Percentiles rank a stretch among this genome's conserved stretches.
Conservation (phyloP, 2,888 invertebrate species). For the Orchesellides sinensis region DNA sequence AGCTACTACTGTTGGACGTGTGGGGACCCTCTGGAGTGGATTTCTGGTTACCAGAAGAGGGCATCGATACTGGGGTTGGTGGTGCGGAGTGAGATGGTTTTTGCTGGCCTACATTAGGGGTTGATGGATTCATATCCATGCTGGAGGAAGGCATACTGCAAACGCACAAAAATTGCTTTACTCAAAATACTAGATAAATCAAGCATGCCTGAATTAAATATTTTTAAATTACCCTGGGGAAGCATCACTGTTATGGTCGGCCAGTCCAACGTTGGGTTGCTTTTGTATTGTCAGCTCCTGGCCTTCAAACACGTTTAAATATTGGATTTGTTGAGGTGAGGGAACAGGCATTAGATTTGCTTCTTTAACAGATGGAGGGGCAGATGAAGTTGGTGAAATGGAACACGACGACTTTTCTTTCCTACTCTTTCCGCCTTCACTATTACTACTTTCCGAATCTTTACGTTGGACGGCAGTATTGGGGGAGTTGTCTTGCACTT, state of each 20-base stretch:
- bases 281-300: slow-evolving; percentile 98
- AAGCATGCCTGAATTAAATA: not conserved
- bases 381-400: slow-evolving; percentile 75
- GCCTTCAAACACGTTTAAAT: slow-evolving; percentile 96
- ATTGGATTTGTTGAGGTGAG: slow-evolving; percentile 96
- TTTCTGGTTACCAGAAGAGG: slow-evolving; percentile 76
- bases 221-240: slow-evolving; percentile 72
- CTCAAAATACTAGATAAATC: not conserved
- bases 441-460: slow-evolving; percentile 76
- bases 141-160: slow-evolving; percentile 76
- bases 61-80: slow-evolving; percentile 79
- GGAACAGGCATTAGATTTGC: slow-evolving; percentile 97
- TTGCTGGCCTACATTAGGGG: slow-evolving; percentile 75
- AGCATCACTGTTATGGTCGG: slow-evolving; percentile 73
- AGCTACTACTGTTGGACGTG: slow-evolving; percentile 67
- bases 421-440: slow-evolving; percentile 75
- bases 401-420: slow-evolving; percentile 75
- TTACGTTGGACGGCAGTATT: slow-evolving; percentile 76
- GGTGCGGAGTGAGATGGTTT: slow-evolving; percentile 77
- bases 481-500: slow-evolving; percentile 64
- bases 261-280: slow-evolving; percentile 84
- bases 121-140: slow-evolving; percentile 76
- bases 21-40: slow-evolving; percentile 67
- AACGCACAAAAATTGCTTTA: slow-evolving; percentile 53
- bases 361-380: slow-evolving; percentile 82